These are phyloP conservation scores for Avahi laniger DNA, from an alignment of 2,797 vertebrate species.

Conservation along the genomic window DNA sequence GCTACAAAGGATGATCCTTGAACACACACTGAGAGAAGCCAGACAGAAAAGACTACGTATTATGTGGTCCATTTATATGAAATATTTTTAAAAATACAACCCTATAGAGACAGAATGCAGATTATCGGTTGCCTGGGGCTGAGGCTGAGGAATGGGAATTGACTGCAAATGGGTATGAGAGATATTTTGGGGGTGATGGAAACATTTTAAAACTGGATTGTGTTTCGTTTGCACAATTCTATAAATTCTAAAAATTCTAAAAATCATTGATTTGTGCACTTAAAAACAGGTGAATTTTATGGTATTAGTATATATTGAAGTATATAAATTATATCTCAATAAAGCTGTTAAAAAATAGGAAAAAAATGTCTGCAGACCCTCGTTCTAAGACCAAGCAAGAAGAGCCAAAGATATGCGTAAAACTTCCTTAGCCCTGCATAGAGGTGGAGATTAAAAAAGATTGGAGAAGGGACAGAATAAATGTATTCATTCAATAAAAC, in stretches of 20 bases:
- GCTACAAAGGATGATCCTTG: background rate
- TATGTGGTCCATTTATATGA: background rate
- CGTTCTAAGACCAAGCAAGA: conserved; percentile 7
- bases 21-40: background rate
- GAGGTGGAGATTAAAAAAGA: background rate
- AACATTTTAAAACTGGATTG: background rate
- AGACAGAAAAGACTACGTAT: background rate
- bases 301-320: background rate
- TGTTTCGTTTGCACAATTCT: background rate
- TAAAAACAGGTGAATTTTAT: background rate
- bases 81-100: background rate
- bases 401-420: background rate
- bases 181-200: background rate
- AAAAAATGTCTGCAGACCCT: background rate
- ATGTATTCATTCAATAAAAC: background rate
- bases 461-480: background rate
- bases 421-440: background rate
- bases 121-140: background rate
- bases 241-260: background rate
- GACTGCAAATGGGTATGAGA: background rate
- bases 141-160: background rate
- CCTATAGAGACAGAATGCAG: background rate
- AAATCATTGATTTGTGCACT: background rate
- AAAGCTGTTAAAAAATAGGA: background rate
- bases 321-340: background rate